Percentiles rank a stretch among this genome's conserved stretches.
Evolutionary conservation across 2,113 vertebrate genomes (phyloP).

Genomic region (Pseudonaja textilis): DNA sequence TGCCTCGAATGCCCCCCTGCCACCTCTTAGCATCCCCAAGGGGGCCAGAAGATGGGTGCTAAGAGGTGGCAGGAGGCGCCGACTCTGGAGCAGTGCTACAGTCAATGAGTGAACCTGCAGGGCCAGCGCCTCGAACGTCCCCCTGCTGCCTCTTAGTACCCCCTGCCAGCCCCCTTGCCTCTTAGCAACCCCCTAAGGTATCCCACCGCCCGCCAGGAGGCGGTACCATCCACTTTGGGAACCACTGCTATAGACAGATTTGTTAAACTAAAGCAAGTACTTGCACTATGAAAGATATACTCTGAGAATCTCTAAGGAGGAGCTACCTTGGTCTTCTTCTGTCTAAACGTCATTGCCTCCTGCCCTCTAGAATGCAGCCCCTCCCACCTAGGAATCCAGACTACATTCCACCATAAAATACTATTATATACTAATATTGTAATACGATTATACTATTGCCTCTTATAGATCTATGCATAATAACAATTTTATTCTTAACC

Average conservation of each 20-base stretch:
- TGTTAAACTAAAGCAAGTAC: not conserved
- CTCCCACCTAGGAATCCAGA: not conserved
- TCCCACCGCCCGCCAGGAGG: no score
- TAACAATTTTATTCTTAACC: not conserved
- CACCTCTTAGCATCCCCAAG: no score
- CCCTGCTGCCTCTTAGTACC: no score
- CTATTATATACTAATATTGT: not conserved
- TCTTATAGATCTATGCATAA: not conserved
- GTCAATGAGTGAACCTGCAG: no score
- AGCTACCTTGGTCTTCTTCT: not conserved
- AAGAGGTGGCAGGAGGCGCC: no score
- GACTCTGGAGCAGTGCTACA: no score
- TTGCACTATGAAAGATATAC: not conserved
- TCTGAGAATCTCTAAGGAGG: not conserved
- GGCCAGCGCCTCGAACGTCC: no score
- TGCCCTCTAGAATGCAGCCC: not conserved
- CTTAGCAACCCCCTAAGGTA: no score
- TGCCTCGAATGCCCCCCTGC: no score
- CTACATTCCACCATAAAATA: not conserved
- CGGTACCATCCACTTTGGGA: no score
- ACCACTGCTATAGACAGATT: not conserved
- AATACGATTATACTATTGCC: not conserved
- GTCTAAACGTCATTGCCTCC: not conserved
- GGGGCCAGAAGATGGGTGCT: no score
- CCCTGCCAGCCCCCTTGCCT: no score